A percentile compares a stretch with the other conserved stretches of the same genome.
phyloP scores from a whole-genome alignment of 2,113 vertebrate species.

The Chaetops frenatus region DNA sequence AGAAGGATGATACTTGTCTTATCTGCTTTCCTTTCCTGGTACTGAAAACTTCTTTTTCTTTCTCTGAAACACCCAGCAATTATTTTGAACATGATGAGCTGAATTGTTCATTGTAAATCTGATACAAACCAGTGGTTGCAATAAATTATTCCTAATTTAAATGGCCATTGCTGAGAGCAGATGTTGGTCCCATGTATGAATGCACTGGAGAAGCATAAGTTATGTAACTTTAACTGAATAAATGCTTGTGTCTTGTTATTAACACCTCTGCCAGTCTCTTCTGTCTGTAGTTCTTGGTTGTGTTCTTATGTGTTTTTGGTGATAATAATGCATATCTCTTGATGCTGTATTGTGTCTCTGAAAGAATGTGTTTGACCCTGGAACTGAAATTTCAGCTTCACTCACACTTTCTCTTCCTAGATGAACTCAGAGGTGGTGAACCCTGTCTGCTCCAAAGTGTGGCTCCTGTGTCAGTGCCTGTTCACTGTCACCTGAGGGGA shows the following conservation, averaged over 20 bases:
- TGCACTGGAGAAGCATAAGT: background rate
- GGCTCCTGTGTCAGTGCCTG: background rate
- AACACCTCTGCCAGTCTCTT: background rate
- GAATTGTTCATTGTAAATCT: background rate
- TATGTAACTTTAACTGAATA: conserved; percentile 40
- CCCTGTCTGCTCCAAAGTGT: background rate
- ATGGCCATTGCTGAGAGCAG: background rate
- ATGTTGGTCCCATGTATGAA: background rate
- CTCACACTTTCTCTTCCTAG: background rate
- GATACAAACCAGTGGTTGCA: background rate
- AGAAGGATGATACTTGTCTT: background rate
- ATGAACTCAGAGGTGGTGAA: background rate
- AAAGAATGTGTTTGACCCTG: background rate
- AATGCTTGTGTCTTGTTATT: conserved; percentile 14
- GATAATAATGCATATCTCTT: background rate
- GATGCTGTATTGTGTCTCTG: background rate
- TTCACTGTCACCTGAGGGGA: background rate
- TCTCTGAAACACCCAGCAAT: background rate
- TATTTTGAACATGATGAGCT: background rate
- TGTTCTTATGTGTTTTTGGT: background rate
- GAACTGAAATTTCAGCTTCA: background rate
- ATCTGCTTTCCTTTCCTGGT: background rate
- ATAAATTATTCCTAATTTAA: conserved; percentile 30
- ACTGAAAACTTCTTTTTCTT: background rate
- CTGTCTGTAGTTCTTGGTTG: background rate